These are phyloP conservation scores for Hirudo medicinalis DNA, from an alignment of 1,140 invertebrate species.

Conservation along the genomic window DNA sequence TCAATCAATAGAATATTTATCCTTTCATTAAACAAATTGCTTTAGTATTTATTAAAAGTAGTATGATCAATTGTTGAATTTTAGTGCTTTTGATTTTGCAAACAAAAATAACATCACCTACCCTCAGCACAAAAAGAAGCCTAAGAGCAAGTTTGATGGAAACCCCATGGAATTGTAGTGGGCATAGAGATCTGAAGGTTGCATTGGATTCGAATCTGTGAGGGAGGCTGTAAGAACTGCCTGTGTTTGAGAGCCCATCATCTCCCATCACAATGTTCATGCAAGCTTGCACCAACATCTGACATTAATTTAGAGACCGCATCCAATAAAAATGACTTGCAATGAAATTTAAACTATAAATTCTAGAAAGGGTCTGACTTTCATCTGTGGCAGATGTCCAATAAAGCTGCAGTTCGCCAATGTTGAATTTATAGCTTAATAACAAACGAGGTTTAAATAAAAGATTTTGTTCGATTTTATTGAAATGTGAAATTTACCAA, in stretches of 20 bases:
- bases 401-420: constrained; percentile 82
- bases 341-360: not conserved
- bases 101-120: not conserved
- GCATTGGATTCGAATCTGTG: not conserved
- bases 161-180: not conserved
- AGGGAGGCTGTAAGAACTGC: constrained; percentile 6
- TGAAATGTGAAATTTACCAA: constrained; percentile 45
- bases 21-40: too few relatives aligned
- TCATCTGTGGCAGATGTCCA: constrained; percentile 87
- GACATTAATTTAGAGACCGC: not conserved
- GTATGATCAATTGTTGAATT: too few relatives aligned
- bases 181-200: not conserved
- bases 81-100: too few relatives aligned
- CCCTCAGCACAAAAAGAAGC: not conserved
- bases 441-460: not conserved
- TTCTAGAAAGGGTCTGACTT: constrained; percentile 51
- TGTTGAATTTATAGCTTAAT: constrained; percentile 72
- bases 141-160: constrained; percentile 7
- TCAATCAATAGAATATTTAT: too few relatives aligned
- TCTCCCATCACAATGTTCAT: constrained; percentile 10
- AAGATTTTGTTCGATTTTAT: not conserved
- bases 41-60: too few relatives aligned
- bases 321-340: not conserved
- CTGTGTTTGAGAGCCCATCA: not conserved
- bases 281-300: not conserved